Evolutionary conservation across 2,888 invertebrate species (phyloP).

Genomic region (Lamproptera curius): DNA sequence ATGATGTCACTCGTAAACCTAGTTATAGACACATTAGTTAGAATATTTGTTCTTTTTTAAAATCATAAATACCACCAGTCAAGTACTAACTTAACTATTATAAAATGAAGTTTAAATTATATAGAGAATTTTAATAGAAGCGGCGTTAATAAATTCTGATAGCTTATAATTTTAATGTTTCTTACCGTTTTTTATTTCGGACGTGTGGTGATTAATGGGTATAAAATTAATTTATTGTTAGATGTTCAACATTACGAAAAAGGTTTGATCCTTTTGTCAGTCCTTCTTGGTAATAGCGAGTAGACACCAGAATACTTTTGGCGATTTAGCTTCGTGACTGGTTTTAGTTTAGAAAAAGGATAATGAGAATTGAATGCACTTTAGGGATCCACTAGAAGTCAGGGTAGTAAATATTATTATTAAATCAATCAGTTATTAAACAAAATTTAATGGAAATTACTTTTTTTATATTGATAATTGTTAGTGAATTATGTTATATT

Average conservation of each 20-base stretch:
- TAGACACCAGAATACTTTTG: slow-evolving; percentile 15
- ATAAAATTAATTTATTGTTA: slow-evolving; percentile 12
- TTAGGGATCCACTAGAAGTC: slow-evolving; percentile 16
- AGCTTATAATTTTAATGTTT: neutral
- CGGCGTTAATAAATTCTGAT: no score
- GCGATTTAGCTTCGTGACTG: slow-evolving; percentile 16
- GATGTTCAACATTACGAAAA: slow-evolving; percentile 10
- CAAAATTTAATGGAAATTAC: no score
- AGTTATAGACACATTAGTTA: no score
- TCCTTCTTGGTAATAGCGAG: slow-evolving; percentile 20
- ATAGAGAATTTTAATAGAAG: no score
- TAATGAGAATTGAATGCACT: slow-evolving; percentile 10
- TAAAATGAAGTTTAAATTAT: no score
- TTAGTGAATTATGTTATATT: no score
- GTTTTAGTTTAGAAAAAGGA: slow-evolving; percentile 17
- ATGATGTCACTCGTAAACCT: slow-evolving; percentile 70
- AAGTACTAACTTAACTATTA: no score
- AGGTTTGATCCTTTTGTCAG: slow-evolving; percentile 10
- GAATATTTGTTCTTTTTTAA: no score
- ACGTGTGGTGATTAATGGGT: slow-evolving; percentile 12
- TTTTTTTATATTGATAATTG: no score
- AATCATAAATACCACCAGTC: no score
- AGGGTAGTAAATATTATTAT: no score
- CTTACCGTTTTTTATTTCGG: slow-evolving; percentile 5
- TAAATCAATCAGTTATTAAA: no score